Evolutionary conservation across 2,888 invertebrate species (phyloP).

Genomic region (Platerodrilus igneus): DNA sequence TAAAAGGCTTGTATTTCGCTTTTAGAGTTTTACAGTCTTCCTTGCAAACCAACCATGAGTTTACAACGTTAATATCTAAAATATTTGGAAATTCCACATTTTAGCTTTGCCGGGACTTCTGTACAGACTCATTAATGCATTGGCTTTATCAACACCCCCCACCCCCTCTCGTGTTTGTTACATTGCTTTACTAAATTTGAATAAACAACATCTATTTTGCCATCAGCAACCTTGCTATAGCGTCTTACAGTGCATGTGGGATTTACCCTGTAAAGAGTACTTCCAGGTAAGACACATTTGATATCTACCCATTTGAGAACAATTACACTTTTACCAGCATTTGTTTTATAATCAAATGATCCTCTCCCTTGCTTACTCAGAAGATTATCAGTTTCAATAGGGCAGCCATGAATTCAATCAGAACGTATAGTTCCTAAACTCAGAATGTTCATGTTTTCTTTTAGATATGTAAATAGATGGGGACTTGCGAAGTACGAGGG

Average conservation of each 20-base stretch:
- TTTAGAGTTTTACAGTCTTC: too few relatives aligned
- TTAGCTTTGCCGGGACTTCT: slow-evolving; percentile 4
- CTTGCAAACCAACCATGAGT: slow-evolving; percentile 10
- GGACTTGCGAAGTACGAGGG: too few relatives aligned
- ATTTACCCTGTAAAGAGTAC: too few relatives aligned
- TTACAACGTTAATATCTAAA: slow-evolving; percentile 5
- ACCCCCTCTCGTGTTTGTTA: slow-evolving; percentile 5
- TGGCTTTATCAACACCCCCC: slow-evolving; percentile 6
- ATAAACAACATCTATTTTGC: too few relatives aligned
- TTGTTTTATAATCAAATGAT: slow-evolving; percentile 3
- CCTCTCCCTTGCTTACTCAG: background rate
- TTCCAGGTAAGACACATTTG: slow-evolving; percentile 9
- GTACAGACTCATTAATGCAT: slow-evolving; percentile 3
- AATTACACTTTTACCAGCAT: background rate
- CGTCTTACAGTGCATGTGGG: too few relatives aligned
- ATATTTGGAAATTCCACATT: slow-evolving; percentile 8
- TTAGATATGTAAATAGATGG: background rate
- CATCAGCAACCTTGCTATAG: too few relatives aligned
- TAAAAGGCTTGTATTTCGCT: background rate
- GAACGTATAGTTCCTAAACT: slow-evolving; percentile 4
- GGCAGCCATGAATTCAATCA: slow-evolving; percentile 5
- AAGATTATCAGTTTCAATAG: slow-evolving; percentile 1
- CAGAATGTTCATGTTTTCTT: slow-evolving; percentile 1
- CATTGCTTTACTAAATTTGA: too few relatives aligned
- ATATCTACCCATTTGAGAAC: slow-evolving; percentile 6